phyloP scores from a whole-genome alignment of 2,888 invertebrate species.

The Chrysolina americana region DNA sequence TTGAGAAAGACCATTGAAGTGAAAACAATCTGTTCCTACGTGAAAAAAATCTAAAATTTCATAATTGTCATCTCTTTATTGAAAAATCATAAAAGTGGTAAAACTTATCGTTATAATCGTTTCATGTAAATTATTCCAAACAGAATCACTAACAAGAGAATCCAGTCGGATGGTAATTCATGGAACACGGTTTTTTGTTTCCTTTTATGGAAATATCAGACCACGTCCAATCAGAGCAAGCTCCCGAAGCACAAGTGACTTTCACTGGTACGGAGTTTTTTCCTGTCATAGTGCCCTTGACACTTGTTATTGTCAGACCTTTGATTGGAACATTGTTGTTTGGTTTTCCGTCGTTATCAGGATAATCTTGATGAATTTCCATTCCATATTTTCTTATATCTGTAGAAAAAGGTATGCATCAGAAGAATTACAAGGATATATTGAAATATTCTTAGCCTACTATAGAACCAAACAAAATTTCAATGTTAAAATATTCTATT shows the following conservation, averaged over 20 bases:
- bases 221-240: constrained; percentile 39
- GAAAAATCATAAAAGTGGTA: no score
- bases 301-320: constrained; percentile 29
- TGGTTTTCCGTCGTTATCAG: constrained; percentile 23
- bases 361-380: constrained; percentile 35
- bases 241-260: constrained; percentile 31
- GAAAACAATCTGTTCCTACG: no score
- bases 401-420: constrained; percentile 3
- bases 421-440: no score
- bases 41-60: no score
- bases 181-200: constrained; percentile 35
- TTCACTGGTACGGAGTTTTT: constrained; percentile 27
- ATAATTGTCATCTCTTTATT: no score
- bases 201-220: constrained; percentile 37
- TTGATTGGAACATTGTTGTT: constrained; percentile 31
- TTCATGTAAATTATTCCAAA: no score
- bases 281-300: constrained; percentile 31
- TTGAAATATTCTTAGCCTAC: no score
- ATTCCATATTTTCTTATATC: constrained; percentile 36
- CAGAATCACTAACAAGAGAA: constrained; percentile 35
- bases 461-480: no score
- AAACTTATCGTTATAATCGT: no score
- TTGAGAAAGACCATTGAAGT: no score
- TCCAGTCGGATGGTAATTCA: constrained; percentile 41
- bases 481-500: no score